Evolutionary conservation across 2,888 invertebrate species (phyloP).

Genomic region (Lasioglossum morio): DNA sequence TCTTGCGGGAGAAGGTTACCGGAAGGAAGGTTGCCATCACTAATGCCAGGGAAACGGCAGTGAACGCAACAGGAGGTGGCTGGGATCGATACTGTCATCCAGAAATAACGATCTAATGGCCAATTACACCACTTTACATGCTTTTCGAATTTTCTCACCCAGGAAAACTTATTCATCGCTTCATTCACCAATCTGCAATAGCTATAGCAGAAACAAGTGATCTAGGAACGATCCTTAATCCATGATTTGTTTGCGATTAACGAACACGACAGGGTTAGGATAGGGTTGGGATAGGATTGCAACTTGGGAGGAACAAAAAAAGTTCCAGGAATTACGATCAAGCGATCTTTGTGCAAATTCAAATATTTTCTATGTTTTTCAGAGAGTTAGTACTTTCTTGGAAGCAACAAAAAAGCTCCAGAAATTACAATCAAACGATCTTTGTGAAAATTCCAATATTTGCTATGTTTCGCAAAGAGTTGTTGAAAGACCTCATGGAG

Average conservation of each 20-base stretch:
- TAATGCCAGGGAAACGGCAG: background rate
- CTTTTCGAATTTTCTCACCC: background rate
- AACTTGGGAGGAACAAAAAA: too few relatives aligned
- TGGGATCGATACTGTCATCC: slow-evolving; percentile 26
- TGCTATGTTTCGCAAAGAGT: too few relatives aligned
- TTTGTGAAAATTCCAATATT: too few relatives aligned
- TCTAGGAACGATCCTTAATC: background rate
- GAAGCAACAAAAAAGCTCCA: too few relatives aligned
- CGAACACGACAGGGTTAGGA: too few relatives aligned
- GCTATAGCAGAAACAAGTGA: background rate
- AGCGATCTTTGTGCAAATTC: too few relatives aligned
- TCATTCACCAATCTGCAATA: background rate
- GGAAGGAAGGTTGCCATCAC: too few relatives aligned
- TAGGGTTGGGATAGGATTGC: too few relatives aligned
- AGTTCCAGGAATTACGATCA: too few relatives aligned
- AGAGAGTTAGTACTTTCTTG: too few relatives aligned
- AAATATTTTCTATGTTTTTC: too few relatives aligned
- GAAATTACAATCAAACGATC: too few relatives aligned
- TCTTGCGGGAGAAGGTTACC: background rate
- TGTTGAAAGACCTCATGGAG: background rate
- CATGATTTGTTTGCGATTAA: background rate
- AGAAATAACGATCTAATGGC: slow-evolving; percentile 10
- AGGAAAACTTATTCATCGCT: background rate
- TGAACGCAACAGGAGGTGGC: background rate
- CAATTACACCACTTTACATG: background rate